phyloP scores from a whole-genome alignment of 1,140 invertebrate species.

The Armadillidium nasatum region DNA sequence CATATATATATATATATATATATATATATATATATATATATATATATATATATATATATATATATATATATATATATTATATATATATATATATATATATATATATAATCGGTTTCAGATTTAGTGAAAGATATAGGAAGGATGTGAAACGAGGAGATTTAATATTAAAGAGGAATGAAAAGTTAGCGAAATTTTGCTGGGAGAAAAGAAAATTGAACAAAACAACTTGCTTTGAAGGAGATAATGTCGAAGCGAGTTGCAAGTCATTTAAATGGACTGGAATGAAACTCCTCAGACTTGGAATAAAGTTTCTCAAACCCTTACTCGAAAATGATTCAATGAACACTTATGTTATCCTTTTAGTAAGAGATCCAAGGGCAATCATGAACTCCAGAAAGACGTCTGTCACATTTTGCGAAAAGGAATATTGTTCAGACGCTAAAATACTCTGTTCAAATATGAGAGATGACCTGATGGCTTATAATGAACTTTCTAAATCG shows the following conservation, averaged over 20 bases:
- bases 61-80: no score
- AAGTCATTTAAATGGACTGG: slow-evolving; percentile 77
- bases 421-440: slow-evolving; percentile 72
- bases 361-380: slow-evolving; percentile 77
- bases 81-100: no score
- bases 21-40: no score
- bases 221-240: slow-evolving; percentile 39
- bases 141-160: no score
- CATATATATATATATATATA: no score
- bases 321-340: slow-evolving; percentile 64
- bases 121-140: no score
- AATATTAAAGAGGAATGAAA: no score
- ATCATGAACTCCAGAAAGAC: slow-evolving; percentile 70
- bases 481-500: slow-evolving; percentile 60
- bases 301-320: slow-evolving; percentile 64
- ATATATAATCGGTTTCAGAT: no score
- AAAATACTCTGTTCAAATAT: slow-evolving; percentile 71
- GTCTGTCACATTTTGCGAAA: slow-evolving; percentile 62
- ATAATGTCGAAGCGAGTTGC: slow-evolving; percentile 53
- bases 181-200: slow-evolving; percentile 31
- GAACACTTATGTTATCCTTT: slow-evolving; percentile 66
- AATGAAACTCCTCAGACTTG: slow-evolving; percentile 76
- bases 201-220: slow-evolving; percentile 21
- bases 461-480: slow-evolving; percentile 71
- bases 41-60: no score